phyloP scores from a whole-genome alignment of 2,113 vertebrate genomes.

The Lagopus muta region DNA sequence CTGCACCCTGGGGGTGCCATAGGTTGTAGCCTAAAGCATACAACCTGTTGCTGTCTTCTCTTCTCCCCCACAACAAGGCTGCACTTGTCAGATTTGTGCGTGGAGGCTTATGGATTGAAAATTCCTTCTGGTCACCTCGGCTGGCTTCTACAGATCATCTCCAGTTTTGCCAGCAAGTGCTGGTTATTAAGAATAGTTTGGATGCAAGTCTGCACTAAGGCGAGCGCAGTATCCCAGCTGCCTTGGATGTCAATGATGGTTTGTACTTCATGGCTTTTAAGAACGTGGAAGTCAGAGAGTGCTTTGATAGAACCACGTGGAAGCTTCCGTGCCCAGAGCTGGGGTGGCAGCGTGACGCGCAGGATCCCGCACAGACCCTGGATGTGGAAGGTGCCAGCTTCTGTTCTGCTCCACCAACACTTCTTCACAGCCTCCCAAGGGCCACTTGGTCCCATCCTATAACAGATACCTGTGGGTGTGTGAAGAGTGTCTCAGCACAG shows the following conservation, averaged over 20 bases:
- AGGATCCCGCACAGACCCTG: background rate
- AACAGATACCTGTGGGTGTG: accelerated
- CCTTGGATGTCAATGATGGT: background rate
- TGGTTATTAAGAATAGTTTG: background rate
- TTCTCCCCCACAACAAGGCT: background rate
- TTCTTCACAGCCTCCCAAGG: background rate
- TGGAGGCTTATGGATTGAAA: background rate
- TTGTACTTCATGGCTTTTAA: background rate
- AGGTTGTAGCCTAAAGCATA: background rate
- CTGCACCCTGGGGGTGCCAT: background rate
- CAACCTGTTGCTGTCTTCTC: background rate
- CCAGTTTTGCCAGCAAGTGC: background rate
- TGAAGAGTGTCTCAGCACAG: background rate
- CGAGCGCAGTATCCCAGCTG: background rate
- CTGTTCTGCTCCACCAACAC: accelerated
- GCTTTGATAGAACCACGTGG: background rate
- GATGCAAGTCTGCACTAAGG: background rate
- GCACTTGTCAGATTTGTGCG: background rate
- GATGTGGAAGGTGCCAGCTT: background rate
- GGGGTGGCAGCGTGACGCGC: background rate
- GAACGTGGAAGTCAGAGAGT: background rate
- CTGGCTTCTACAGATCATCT: background rate
- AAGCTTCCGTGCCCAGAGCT: background rate
- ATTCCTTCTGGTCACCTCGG: background rate
- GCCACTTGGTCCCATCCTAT: background rate